Evolutionary conservation across 2,113 vertebrate genomes (phyloP), one percentile per base, ranked within the genome.

Genomic region (Hymenochirus boettgeri): DNA sequence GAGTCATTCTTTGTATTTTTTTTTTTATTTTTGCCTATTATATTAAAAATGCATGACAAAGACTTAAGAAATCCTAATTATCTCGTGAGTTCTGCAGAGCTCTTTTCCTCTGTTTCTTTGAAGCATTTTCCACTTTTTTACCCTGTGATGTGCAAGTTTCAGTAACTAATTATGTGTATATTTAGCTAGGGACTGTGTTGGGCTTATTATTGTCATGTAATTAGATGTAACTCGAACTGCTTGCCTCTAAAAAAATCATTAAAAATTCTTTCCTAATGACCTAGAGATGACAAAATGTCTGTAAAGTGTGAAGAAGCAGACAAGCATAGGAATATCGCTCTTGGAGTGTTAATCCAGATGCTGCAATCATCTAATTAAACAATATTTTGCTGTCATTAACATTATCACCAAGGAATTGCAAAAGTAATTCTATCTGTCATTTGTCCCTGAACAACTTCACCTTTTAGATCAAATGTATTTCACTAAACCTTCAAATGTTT

Each of bases 171-270:
- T 95, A 96, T 96, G 93, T 93, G 93, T 97, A 97, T 97, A 95
- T 95, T 95, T 95, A 93, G 91, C 90, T 86, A 71, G 77, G 77
- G 88, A 87, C 83, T 80, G 80, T 86, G 86, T 90, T 91, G 86
- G 86, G 90, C 93, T 93, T 92, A 92, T 95, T 95, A 97, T 96
- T 98, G 92, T 94, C 93, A 95, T 93, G 92, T 97, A 97, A 97
- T 96, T 97, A 95, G 93, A 93, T 95, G 92, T 92, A 92, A 93
- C 90, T 89, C 35, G 79, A 93, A 88, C 89, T 88, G 86, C 88
- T 91, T 91, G 90, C 88, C 91, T 90, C 92, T 83, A n/a, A 65
- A 88, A 96, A 98, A 96, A 94, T 97, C 93, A 95, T 97, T 93
- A 98, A 95, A 94, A 93, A 89, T 88, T 89, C 86, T 85, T 83